Percentiles rank a stretch among this genome's conserved stretches.
Evolutionary conservation across 2,888 invertebrate species (phyloP).

Genomic region (Xanthia togata): DNA sequence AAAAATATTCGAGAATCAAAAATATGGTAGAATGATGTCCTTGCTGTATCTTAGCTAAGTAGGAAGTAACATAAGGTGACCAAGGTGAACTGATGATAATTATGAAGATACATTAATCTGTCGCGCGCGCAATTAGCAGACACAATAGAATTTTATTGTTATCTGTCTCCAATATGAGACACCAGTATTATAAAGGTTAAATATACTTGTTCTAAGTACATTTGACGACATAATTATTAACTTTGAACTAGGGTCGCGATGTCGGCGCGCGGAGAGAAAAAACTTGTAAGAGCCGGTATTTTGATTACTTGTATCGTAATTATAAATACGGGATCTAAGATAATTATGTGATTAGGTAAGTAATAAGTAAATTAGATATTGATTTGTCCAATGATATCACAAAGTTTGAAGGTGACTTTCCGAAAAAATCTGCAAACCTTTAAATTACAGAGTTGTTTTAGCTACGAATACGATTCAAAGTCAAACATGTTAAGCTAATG

Average conservation of each 20-base stretch:
- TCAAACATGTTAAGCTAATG: constrained; percentile 44
- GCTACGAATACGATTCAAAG: constrained; percentile 27
- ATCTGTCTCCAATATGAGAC: no score
- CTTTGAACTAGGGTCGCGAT: constrained; percentile 68
- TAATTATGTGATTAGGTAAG: not conserved
- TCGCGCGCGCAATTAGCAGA: no score
- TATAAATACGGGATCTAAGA: constrained; percentile 26
- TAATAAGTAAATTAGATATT: constrained; percentile 5
- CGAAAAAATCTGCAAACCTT: not conserved
- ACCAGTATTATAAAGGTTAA: no score
- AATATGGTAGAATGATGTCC: constrained; percentile 61
- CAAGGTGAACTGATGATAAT: constrained; percentile 74
- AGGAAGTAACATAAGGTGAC: constrained; percentile 69
- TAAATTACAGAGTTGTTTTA: constrained; percentile 3
- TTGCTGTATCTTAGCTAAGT: constrained; percentile 56
- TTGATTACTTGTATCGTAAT: constrained; percentile 34
- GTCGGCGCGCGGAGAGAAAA: constrained; percentile 54
- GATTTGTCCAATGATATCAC: constrained; percentile 8
- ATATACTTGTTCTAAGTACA: constrained; percentile 62
- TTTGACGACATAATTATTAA: constrained; percentile 71
- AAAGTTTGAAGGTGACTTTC: constrained; percentile 25
- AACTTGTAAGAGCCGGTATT: constrained; percentile 64
- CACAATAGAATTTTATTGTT: no score
- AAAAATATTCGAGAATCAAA: constrained; percentile 66
- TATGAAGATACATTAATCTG: constrained; percentile 68